Evolutionary conservation across 2,113 vertebrate species (phyloP), one percentile per base, ranked within the genome.

Genomic region (Gadus macrocephalus): DNA sequence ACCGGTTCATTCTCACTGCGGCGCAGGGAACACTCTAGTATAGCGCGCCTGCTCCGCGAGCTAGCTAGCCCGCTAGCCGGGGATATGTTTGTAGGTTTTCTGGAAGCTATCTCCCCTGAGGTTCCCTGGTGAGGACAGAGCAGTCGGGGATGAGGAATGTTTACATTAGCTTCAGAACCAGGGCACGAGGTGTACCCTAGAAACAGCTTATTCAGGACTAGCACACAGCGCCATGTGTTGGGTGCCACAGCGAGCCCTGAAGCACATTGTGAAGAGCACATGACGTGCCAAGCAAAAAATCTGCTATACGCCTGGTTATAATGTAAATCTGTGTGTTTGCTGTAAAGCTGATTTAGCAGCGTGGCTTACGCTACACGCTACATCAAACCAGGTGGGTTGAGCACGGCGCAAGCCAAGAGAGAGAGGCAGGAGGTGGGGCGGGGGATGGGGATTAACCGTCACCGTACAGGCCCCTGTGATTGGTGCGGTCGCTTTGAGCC

Each of bases 401-500:
- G 42, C 42, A 2, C 42, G 42, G 9, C 42, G 42, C 53, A 55
- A 82, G 63, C 75, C 64, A n/a, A 22, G 64, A 49, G 64, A 71
- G 68, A 66, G 80, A 49, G 72, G 73, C 62, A 78, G 63, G 58
- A 61, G 70, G 56, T 56, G 89, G 25, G 64, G 38, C 79, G 49
- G 74, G 64, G 76, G 63, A 59, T 61, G 70, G 61, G 61, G 89
- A 92, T 91, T 88, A 90, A 68, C 75, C 70, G 74, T 25, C 53
- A 60, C 59, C 59, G 75, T 72, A 76, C 80, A 25, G 63, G 81
- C 67, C 20, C 20, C 38, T 49, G 66, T 12, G 74, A 91, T 87
- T 89, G 90, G 85, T 69, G 86, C 81, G 71, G 73, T 63, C 76
- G 79, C 74, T 84, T 78, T 89, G 85, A 87, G 89, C 86, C 85